Conservation (phyloP, 2,113 vertebrate genomes). For the Mellivora capensis region DNA sequence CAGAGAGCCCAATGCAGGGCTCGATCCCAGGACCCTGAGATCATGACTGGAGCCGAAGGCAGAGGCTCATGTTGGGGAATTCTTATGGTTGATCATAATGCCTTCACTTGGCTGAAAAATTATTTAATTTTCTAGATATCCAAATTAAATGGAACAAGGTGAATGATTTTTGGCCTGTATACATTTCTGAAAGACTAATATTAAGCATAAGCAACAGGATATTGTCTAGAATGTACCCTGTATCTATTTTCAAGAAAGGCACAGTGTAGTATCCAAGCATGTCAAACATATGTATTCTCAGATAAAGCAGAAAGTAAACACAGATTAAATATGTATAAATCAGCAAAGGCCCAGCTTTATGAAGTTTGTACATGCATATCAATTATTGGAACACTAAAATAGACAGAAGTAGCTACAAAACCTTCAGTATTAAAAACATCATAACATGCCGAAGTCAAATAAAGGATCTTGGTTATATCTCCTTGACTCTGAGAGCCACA, state of each 20-base stretch:
- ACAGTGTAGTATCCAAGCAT: neutral
- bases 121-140: conserved; percentile 38
- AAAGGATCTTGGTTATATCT: neutral
- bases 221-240: conserved; percentile 17
- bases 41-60: too few relatives aligned
- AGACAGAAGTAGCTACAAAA: neutral
- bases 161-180: neutral
- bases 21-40: too few relatives aligned
- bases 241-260: conserved; percentile 32
- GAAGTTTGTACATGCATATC: neutral
- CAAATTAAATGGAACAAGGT: conserved; percentile 28
- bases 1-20: too few relatives aligned
- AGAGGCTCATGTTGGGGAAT: neutral
- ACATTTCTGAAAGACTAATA: conserved; percentile 20
- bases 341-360: neutral
- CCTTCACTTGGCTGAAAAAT: neutral
- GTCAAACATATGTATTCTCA: conserved; percentile 1
- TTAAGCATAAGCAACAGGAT: neutral
- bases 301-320: conserved; percentile 2
- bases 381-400: neutral
- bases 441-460: neutral
- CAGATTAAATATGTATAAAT: conserved; percentile 34
- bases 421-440: conserved; percentile 18
- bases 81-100: neutral
- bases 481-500: neutral